phyloP scores from a whole-genome alignment of 2,888 invertebrate genomes.

The Chrysolina haemoptera region DNA sequence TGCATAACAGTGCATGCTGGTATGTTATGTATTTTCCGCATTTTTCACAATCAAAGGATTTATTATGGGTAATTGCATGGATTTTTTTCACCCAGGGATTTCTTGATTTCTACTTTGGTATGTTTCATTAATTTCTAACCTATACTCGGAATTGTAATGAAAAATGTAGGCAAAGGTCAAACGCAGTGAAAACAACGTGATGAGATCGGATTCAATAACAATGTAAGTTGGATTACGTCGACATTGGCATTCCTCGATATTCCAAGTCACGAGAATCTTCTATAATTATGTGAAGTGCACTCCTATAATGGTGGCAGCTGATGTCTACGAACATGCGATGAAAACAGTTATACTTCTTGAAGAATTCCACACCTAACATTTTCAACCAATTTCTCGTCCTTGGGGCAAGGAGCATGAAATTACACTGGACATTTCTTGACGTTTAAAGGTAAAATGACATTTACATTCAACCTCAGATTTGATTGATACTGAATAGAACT shows the following conservation, averaged over 20 bases:
- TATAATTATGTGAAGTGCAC: background rate
- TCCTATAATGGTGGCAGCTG: background rate
- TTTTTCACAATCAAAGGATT: background rate
- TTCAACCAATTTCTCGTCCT: no score
- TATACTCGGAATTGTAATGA: background rate
- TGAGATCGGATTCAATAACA: background rate
- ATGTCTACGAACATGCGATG: background rate
- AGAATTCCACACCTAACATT: no score
- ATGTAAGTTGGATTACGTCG: background rate
- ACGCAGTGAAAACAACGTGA: background rate
- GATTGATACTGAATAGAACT: no score
- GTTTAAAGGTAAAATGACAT: no score
- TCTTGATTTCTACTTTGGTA: no score
- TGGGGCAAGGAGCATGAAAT: no score
- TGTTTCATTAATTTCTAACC: no score
- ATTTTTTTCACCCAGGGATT: no score
- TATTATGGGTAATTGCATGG: background rate
- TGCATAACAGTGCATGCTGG: background rate
- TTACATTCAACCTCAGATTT: no score
- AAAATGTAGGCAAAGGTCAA: conserved; percentile 3
- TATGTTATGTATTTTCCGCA: background rate
- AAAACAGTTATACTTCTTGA: no score
- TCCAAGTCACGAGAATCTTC: conserved; percentile 1
- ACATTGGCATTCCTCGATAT: background rate
- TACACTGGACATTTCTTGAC: no score